Conservation (phyloP, 2,797 vertebrate genomes). For the Chaenodraco wilsoni region DNA sequence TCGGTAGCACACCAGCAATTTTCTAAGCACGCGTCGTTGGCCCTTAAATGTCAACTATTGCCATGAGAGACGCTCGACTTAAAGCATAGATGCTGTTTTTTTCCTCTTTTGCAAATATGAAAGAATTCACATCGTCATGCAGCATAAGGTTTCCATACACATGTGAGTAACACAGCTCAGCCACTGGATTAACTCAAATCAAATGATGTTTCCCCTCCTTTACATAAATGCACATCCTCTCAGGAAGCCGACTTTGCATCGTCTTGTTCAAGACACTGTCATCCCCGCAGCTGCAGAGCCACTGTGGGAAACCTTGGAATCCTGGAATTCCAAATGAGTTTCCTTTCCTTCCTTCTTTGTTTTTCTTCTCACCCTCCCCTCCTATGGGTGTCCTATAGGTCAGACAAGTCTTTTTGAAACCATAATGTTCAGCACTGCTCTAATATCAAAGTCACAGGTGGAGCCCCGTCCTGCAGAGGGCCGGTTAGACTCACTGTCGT, state of each 20-base stretch:
- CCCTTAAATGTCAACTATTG: background rate
- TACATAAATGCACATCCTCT: constrained; percentile 55
- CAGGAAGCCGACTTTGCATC: constrained; percentile 58
- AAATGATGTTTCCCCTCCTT: constrained; percentile 41
- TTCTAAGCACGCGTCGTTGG: background rate
- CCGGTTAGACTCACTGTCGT: constrained; percentile 74
- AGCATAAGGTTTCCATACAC: background rate
- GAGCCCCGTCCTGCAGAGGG: constrained; percentile 63
- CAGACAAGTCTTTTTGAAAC: constrained; percentile 45
- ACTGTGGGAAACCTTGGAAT: constrained; percentile 48
- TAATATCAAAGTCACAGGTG: constrained; percentile 67
- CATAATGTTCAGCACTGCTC: constrained; percentile 41
- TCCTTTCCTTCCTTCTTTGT: constrained; percentile 48
- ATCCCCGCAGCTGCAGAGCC: constrained; percentile 50
- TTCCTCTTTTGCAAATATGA: background rate
- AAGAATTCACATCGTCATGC: background rate
- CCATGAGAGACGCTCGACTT: background rate
- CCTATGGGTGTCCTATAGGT: constrained; percentile 34
- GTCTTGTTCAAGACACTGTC: constrained; percentile 45
- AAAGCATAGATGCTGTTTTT: background rate
- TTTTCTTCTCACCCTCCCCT: constrained; percentile 46
- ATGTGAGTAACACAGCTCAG: background rate
- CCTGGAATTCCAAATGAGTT: constrained; percentile 61
- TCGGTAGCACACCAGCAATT: background rate
- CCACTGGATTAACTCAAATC: constrained; percentile 7